phyloP scores from a whole-genome alignment of 2,113 vertebrate genomes.

The Eulacestoma nigropectus region DNA sequence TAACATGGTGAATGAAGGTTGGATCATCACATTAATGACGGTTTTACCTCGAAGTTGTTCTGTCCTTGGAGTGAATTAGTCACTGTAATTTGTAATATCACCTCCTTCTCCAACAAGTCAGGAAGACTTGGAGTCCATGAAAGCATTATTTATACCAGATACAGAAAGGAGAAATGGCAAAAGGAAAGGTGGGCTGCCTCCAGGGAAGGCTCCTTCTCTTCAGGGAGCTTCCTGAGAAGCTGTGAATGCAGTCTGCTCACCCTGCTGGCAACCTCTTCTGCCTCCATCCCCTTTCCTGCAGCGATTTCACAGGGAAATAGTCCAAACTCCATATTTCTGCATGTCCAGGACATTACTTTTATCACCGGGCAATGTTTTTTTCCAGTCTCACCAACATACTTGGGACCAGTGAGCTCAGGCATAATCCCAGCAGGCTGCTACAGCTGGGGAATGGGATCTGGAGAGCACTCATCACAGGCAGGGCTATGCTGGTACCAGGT shows the following conservation, averaged over 20 bases:
- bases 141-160: background rate
- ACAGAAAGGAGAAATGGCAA: background rate
- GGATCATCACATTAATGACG: background rate
- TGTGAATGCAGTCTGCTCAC: background rate
- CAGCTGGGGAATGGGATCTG: background rate
- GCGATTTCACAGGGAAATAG: background rate
- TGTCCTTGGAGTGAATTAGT: background rate
- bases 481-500: background rate
- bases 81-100: background rate
- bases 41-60: background rate
- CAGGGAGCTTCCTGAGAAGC: background rate
- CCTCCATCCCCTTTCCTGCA: background rate
- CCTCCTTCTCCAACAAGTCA: background rate
- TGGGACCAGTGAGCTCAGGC: background rate
- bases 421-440: background rate
- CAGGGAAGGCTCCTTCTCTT: background rate
- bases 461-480: fast-evolving
- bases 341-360: background rate
- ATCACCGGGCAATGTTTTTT: background rate
- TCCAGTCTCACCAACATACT: background rate
- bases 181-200: background rate
- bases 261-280: background rate
- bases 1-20: background rate
- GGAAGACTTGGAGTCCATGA: background rate
- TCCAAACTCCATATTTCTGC: background rate